Conservation (phyloP, 2,888 invertebrate genomes). For the Drosophila nr. fundita region DNA sequence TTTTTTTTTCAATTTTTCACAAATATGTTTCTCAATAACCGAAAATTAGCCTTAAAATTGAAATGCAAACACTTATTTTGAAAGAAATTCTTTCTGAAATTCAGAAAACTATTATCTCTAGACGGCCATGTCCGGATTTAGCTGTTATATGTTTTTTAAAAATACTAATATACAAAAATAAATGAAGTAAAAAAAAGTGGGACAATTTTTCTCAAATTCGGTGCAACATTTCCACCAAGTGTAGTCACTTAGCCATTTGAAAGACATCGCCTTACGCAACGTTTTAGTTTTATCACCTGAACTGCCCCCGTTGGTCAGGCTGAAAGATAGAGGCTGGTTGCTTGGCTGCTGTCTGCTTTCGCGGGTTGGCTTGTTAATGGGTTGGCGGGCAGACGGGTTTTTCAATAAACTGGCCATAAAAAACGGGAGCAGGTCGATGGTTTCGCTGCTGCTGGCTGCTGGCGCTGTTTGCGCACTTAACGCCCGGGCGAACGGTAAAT, state of each 20-base stretch:
- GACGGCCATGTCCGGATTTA: too few relatives aligned
- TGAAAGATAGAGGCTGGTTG: slow-evolving; percentile 8
- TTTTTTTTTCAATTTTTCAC: too few relatives aligned
- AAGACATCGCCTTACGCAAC: slow-evolving; percentile 50
- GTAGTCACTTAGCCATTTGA: slow-evolving; percentile 40
- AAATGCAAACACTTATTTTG: too few relatives aligned
- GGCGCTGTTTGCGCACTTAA: slow-evolving; percentile 63
- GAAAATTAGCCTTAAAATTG: too few relatives aligned
- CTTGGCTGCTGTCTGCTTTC: neutral
- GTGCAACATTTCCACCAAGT: neutral
- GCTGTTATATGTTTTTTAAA: too few relatives aligned
- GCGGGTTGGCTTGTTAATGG: too few relatives aligned
- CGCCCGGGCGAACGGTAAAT: slow-evolving; percentile 59
- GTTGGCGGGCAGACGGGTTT: slow-evolving; percentile 21
- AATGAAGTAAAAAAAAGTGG: too few relatives aligned
- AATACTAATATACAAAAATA: too few relatives aligned
- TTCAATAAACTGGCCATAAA: slow-evolving; percentile 70
- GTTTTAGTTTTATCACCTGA: slow-evolving; percentile 47
- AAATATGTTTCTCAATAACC: too few relatives aligned
- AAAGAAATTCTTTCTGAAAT: too few relatives aligned
- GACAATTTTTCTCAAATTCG: too few relatives aligned
- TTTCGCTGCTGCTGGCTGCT: slow-evolving; percentile 2
- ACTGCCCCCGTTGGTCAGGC: slow-evolving; percentile 5
- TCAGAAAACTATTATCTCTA: too few relatives aligned
- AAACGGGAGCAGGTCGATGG: slow-evolving; percentile 49